Conservation (phyloP, 2,113 vertebrate species). For the Tetrax tetrax region DNA sequence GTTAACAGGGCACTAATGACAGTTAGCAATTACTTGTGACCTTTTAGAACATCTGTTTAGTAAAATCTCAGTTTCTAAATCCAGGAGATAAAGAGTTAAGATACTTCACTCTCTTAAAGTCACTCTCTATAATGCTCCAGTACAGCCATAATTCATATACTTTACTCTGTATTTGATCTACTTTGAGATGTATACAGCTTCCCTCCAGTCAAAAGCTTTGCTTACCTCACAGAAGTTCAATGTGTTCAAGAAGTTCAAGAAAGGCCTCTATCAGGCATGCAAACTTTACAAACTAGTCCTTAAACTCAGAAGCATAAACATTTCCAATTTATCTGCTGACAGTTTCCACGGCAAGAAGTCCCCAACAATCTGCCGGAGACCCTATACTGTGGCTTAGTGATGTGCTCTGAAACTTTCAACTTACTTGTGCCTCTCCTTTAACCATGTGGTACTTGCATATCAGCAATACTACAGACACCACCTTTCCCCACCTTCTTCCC, state of each 20-base stretch:
- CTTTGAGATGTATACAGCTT: neutral
- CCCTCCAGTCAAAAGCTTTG: slow-evolving; percentile 13
- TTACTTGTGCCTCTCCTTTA: neutral
- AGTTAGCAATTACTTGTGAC: neutral
- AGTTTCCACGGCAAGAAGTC: neutral
- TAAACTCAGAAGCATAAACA: neutral
- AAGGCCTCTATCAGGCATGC: neutral
- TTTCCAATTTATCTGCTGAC: neutral
- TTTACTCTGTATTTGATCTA: neutral
- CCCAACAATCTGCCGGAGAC: neutral
- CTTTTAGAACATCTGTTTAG: neutral
- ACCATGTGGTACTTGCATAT: neutral
- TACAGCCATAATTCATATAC: neutral
- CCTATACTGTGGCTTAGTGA: neutral
- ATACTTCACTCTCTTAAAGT: neutral
- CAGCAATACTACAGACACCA: neutral
- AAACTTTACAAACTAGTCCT: slow-evolving; percentile 3
- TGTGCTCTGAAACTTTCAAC: neutral
- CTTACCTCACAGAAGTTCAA: neutral
- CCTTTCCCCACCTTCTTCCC: neutral
- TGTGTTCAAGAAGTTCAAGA: neutral
- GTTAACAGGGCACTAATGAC: neutral
- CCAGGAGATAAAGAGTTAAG: neutral
- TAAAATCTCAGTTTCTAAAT: slow-evolving; percentile 11
- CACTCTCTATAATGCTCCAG: neutral